phyloP scores from a whole-genome alignment of 2,888 invertebrate genomes.

The Trichopoda pennipes region DNA sequence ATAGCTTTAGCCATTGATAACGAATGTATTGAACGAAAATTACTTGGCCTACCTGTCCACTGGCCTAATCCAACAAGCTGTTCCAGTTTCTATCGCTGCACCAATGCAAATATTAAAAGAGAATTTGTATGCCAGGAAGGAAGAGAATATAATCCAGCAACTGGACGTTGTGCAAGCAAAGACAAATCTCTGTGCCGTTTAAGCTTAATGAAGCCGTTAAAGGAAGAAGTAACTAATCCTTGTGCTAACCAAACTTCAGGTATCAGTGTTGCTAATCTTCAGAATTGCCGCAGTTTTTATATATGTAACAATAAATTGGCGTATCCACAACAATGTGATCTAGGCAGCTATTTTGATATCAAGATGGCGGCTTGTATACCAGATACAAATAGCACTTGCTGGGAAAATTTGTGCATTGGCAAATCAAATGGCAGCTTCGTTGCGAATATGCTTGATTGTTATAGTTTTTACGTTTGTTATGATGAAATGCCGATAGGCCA shows the following conservation, averaged over 20 bases:
- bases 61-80: conserved; percentile 76
- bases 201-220: conserved; percentile 70
- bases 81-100: conserved; percentile 75
- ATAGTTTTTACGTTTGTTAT: conserved; percentile 71
- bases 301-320: conserved; percentile 73
- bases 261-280: conserved; percentile 69
- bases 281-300: conserved; percentile 72
- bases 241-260: conserved; percentile 72
- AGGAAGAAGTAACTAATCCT: conserved; percentile 69
- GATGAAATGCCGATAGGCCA: conserved; percentile 60
- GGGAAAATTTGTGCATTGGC: conserved; percentile 73
- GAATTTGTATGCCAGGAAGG: conserved; percentile 73
- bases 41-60: conserved; percentile 72
- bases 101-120: conserved; percentile 72
- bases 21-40: conserved; percentile 75
- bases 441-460: conserved; percentile 68
- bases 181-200: conserved; percentile 73
- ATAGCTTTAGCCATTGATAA: conserved; percentile 73
- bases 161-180: conserved; percentile 72
- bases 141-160: conserved; percentile 73
- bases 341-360: conserved; percentile 72
- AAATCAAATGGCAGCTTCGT: conserved; percentile 63
- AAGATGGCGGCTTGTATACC: conserved; percentile 68
- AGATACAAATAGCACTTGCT: conserved; percentile 71
- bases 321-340: conserved; percentile 72